Conservation (phyloP, 2,888 invertebrate genomes). For the Automeris io region DNA sequence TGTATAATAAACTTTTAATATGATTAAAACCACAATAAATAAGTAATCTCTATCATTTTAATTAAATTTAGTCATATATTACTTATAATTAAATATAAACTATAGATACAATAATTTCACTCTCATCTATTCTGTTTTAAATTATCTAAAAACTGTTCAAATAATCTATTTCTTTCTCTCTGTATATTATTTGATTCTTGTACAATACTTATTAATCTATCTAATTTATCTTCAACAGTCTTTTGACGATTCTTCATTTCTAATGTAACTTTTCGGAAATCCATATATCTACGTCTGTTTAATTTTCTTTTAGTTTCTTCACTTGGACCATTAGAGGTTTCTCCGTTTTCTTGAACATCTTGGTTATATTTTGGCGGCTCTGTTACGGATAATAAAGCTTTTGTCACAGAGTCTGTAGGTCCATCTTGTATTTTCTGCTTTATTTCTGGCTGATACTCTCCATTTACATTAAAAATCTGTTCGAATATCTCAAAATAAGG, state of each 20-base stretch:
- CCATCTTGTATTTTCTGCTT: slow-evolving; percentile 54
- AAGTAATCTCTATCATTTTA: no score
- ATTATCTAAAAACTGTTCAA: slow-evolving; percentile 58
- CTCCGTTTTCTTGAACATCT: slow-evolving; percentile 33
- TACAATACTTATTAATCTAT: slow-evolving; percentile 63
- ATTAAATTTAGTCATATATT: no score
- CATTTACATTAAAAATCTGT: slow-evolving; percentile 55
- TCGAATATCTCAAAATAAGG: slow-evolving; percentile 65
- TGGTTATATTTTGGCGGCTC: slow-evolving; percentile 34
- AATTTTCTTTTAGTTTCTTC: slow-evolving; percentile 46
- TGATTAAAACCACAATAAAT: no score
- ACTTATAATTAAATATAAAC: background rate
- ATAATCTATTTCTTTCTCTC: slow-evolving; percentile 56
- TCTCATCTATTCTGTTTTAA: slow-evolving; percentile 31
- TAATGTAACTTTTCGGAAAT: slow-evolving; percentile 54
- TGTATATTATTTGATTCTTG: slow-evolving; percentile 69
- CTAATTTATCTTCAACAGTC: slow-evolving; percentile 62
- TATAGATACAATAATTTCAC: background rate
- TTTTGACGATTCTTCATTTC: slow-evolving; percentile 63
- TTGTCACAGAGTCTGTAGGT: slow-evolving; percentile 47
- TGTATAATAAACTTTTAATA: no score
- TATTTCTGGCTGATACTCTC: slow-evolving; percentile 60
- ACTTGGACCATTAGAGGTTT: slow-evolving; percentile 35
- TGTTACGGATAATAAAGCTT: slow-evolving; percentile 49
- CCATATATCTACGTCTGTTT: slow-evolving; percentile 45